Base-by-base conservation (phyloP, 2,113 vertebrate genomes). In the Lethenteron reissneri region DNA sequence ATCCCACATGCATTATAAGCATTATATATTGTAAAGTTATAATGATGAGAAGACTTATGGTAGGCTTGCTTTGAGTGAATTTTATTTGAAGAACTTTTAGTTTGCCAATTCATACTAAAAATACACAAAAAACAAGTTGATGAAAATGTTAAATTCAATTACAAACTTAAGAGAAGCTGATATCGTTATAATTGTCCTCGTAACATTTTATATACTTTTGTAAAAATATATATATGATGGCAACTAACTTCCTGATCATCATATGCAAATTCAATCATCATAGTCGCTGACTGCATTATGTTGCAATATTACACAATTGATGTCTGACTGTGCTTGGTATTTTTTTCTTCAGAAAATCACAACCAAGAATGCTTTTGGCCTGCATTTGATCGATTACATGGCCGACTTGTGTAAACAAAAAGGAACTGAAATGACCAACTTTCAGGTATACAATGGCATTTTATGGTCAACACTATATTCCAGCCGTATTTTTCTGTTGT, bases 351-450 rank as follows among this genome's bases (percentile, higher is more conserved):
- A 99, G 94, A 99, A 94, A 96, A 99, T 99, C 74, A 99, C 89
- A 71, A 88, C 84, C 0, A 97, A 92, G 79, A 99, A 99, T 70
- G 94, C 85, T 8, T 97, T 99, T 74, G 90, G 87, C 57, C 82
- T 97, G 17, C 87, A 95, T 77, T 80, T 99, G 73, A 99, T 97
- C 68, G 90, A 99, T 80, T 96, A 91, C 60, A 90, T 99, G 87
- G 78, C 83, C 0, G 84, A 96, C 13, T 89, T 99, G 74, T 84
- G 95, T 72, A 88, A 89, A 73, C 79, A 90, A 78, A 90, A 95
- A 76, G 84, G 87, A 71, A 83, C 85, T 0, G 88, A 92, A 74
- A 71, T 81, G 57, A 87, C 85, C 41, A 87, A 91, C 79, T 99
- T 99, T 78, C 90, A 95, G 87, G 94, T 97, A 77, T 78, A 79